A percentile compares a stretch with the other conserved stretches of the same genome.
These are phyloP conservation scores for Porites lutea DNA, from an alignment of 64 coral and sea anemone species.

Conservation along the genomic window DNA sequence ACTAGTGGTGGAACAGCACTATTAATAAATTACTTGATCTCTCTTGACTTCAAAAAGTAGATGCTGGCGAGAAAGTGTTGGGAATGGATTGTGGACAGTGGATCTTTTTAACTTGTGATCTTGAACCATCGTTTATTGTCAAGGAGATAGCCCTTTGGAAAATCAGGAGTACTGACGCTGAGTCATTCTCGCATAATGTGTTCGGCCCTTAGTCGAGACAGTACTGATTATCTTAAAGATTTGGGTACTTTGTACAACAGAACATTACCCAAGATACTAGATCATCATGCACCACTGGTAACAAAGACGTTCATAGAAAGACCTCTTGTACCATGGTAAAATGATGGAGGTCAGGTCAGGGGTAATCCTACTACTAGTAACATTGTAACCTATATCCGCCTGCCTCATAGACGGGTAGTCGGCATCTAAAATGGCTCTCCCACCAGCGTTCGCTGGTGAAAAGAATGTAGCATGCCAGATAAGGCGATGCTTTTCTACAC, in stretches of 20 bases:
- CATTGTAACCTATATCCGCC: constrained; percentile 56
- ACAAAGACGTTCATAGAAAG: neutral
- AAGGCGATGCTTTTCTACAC: constrained; percentile 3
- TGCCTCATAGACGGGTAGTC: constrained; percentile 57
- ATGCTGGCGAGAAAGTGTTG: no score
- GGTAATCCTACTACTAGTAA: constrained; percentile 33
- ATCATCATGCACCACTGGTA: neutral
- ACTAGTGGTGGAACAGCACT: no score
- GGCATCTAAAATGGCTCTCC: constrained; percentile 41
- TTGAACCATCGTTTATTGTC: no score
- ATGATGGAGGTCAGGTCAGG: constrained; percentile 39
- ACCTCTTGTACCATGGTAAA: neutral
- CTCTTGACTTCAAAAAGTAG: no score
- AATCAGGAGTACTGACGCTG: neutral
- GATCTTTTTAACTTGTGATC: no score
- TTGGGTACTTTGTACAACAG: neutral
- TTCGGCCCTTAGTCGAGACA: neutral
- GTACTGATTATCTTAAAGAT: neutral
- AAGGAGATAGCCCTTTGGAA: no score
- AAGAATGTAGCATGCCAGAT: constrained; percentile 42
- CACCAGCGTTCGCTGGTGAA: constrained; percentile 23
- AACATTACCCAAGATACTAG: neutral
- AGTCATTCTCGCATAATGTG: neutral
- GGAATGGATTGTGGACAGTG: neutral
- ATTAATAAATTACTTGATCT: no score